Percentiles rank a stretch among this genome's conserved stretches.
These are phyloP conservation scores for Leucophora obtusa DNA, from an alignment of 2,888 invertebrate species.

Conservation along the genomic window DNA sequence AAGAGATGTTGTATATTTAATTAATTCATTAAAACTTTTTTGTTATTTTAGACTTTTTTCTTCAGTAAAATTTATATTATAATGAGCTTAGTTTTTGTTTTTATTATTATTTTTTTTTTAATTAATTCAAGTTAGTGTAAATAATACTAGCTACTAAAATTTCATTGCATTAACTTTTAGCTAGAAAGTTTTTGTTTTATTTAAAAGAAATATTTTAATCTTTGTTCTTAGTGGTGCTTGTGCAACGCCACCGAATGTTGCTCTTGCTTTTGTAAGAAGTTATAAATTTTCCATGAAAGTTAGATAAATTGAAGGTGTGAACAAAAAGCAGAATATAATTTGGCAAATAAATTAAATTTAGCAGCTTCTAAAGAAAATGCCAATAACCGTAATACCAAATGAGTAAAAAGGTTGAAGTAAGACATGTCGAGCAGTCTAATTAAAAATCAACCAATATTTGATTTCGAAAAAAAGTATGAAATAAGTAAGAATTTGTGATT, in stretches of 20 bases:
- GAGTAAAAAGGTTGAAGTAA: too few relatives aligned
- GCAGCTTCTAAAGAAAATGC: too few relatives aligned
- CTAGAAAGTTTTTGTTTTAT: neutral
- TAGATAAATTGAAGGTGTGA: neutral
- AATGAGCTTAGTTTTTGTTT: constrained; percentile 4
- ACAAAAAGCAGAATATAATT: neutral
- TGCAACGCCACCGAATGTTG: neutral
- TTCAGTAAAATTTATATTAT: neutral
- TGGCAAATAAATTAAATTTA: too few relatives aligned
- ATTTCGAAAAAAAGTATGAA: too few relatives aligned
- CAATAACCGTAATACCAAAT: too few relatives aligned
- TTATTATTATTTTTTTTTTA: neutral
- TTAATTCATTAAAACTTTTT: constrained; percentile 4
- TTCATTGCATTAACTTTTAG: neutral
- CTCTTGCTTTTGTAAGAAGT: neutral
- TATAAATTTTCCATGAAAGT: neutral
- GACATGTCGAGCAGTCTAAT: too few relatives aligned
- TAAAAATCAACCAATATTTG: too few relatives aligned
- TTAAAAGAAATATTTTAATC: neutral
- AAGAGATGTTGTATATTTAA: constrained; percentile 1
- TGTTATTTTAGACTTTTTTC: neutral
- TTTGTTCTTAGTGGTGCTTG: neutral
- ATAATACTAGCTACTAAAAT: neutral
- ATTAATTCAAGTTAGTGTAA: constrained; percentile 1
- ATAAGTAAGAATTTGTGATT: too few relatives aligned